phyloP scores from a whole-genome alignment of 2,797 vertebrate species.

The Sarcoramphus papa region DNA sequence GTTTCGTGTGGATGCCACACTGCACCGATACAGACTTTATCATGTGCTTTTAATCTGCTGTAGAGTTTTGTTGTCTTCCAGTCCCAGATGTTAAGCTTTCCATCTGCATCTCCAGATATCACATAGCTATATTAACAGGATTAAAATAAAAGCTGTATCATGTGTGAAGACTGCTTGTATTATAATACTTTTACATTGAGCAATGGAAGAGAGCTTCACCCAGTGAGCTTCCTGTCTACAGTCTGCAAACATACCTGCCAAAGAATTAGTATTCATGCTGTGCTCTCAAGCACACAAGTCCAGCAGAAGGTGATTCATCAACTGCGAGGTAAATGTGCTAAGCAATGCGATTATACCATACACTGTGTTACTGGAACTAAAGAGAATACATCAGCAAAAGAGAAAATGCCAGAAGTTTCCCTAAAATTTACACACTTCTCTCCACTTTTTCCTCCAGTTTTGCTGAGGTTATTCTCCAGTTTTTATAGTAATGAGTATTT shows the following conservation, averaged over 20 bases:
- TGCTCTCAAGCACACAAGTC: neutral
- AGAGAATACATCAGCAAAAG: neutral
- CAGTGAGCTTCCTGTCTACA: neutral
- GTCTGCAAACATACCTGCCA: neutral
- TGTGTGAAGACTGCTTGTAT: neutral
- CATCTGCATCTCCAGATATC: slow-evolving; percentile 96
- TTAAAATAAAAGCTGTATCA: neutral
- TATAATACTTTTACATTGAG: neutral
- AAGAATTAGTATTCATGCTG: neutral
- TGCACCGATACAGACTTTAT: slow-evolving; percentile 97
- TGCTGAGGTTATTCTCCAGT: neutral
- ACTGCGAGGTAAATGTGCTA: neutral
- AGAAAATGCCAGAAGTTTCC: neutral
- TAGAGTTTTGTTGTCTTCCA: slow-evolving; percentile 99
- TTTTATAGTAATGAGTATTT: neutral
- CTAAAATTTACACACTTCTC: neutral
- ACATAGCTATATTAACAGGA: slow-evolving; percentile 82
- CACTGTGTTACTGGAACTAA: neutral
- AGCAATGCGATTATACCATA: neutral
- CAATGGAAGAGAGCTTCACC: neutral
- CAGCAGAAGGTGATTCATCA: slow-evolving; percentile 9
- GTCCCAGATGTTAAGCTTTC: slow-evolving; percentile 98
- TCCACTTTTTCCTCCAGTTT: neutral
- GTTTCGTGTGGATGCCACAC: slow-evolving; percentile 98
- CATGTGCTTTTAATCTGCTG: slow-evolving; percentile 95